Evolutionary conservation across 2,797 vertebrate genomes (phyloP).

Genomic region (Mergus octosetaceus): DNA sequence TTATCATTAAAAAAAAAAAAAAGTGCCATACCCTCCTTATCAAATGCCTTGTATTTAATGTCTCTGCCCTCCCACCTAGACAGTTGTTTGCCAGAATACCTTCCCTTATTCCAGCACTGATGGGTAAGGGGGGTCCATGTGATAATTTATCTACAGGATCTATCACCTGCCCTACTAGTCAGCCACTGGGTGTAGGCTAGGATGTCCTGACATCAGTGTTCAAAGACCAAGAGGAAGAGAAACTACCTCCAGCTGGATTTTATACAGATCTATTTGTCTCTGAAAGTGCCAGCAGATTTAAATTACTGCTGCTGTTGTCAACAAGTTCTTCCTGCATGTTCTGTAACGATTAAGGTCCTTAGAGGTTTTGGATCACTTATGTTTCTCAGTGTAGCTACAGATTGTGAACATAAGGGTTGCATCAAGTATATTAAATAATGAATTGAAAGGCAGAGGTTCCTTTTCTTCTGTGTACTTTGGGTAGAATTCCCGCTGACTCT

Average conservation of each 20-base stretch:
- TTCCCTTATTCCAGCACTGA: no score
- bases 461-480: neutral
- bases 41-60: neutral
- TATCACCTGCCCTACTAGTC: neutral
- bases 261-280: neutral
- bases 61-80: neutral
- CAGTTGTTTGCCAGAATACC: neutral
- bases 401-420: slow-evolving; percentile 53
- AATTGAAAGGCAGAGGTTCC: slow-evolving; percentile 29
- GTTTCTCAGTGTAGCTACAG: slow-evolving; percentile 36
- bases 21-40: neutral
- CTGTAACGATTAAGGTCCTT: slow-evolving; percentile 18
- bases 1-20: neutral
- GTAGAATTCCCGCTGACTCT: neutral
- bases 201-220: neutral
- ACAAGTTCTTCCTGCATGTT: slow-evolving; percentile 25
- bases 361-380: slow-evolving; percentile 31
- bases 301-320: slow-evolving; percentile 27
- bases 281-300: slow-evolving; percentile 9
- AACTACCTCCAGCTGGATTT: slow-evolving; percentile 11
- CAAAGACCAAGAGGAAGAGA: neutral
- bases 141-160: neutral
- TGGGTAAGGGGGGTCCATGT: fast-evolving
- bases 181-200: neutral
- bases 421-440: slow-evolving; percentile 43